phyloP scores from a whole-genome alignment of 2,888 invertebrate genomes.

The Macrosoma leucophasiata region DNA sequence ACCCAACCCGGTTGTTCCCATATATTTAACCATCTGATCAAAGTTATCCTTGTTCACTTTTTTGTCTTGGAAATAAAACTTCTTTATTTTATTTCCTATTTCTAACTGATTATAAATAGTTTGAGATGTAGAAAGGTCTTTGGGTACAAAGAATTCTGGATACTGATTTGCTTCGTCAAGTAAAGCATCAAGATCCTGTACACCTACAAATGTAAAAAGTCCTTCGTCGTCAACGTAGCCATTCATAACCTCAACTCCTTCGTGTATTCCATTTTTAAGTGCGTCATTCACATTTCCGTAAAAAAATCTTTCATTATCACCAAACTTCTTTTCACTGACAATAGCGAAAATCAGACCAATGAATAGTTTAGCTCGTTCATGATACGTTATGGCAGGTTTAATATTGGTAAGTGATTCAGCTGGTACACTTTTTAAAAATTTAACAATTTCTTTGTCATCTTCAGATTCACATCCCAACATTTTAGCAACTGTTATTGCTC shows the following conservation, averaged over 20 bases:
- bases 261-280: slow-evolving; percentile 58
- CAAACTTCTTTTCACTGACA: slow-evolving; percentile 42
- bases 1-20: too few relatives aligned
- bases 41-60: too few relatives aligned
- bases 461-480: slow-evolving; percentile 42
- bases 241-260: slow-evolving; percentile 78
- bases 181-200: slow-evolving; percentile 23
- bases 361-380: slow-evolving; percentile 26
- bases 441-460: slow-evolving; percentile 39
- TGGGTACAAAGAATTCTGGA: slow-evolving; percentile 41
- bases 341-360: slow-evolving; percentile 32
- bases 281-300: slow-evolving; percentile 41
- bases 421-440: slow-evolving; percentile 44
- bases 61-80: slow-evolving; percentile 40
- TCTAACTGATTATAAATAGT: slow-evolving; percentile 35
- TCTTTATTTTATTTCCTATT: slow-evolving; percentile 35
- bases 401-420: slow-evolving; percentile 31
- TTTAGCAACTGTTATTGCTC: slow-evolving; percentile 40
- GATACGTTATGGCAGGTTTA: slow-evolving; percentile 28
- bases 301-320: slow-evolving; percentile 41
- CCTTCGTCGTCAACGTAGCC: slow-evolving; percentile 85
- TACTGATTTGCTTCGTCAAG: slow-evolving; percentile 33
- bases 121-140: slow-evolving; percentile 31
- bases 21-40: too few relatives aligned
- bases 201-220: slow-evolving; percentile 25